These are phyloP conservation scores for Sylvicapra grimmia DNA, from an alignment of 2,113 vertebrate species.

Conservation along the genomic window DNA sequence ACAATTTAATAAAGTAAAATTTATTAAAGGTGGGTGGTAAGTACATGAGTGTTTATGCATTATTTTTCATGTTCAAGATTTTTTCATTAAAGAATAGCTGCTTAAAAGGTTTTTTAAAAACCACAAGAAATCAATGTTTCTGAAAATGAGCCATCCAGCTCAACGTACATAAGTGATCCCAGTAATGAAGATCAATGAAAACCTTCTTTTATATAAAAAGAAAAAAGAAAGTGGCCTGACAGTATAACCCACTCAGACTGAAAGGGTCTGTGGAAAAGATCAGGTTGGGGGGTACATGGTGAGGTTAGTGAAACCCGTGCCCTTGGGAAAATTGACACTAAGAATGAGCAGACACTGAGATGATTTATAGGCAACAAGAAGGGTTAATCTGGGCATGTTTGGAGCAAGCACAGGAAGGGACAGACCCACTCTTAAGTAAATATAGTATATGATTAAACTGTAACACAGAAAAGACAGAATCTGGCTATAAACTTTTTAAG, in stretches of 20 bases:
- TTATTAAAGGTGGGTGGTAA: not conserved
- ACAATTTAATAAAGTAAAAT: not conserved
- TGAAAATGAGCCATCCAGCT: not conserved
- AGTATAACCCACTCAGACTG: not conserved
- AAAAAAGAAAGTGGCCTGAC: not conserved
- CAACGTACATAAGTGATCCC: not conserved
- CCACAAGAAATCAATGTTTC: not conserved
- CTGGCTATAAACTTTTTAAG: not conserved
- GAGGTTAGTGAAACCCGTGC: not conserved
- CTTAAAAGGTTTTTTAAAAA: not conserved
- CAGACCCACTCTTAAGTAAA: not conserved
- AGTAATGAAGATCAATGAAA: not conserved
- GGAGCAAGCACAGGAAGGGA: not conserved
- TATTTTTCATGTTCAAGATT: not conserved
- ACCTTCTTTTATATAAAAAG: not conserved
- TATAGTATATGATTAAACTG: not conserved
- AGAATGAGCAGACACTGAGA: not conserved
- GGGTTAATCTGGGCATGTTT: not conserved
- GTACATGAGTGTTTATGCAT: not conserved
- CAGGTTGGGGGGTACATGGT: not conserved
- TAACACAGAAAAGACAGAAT: not conserved
- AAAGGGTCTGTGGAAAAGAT: not conserved
- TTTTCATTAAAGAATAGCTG: not conserved
- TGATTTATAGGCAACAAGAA: not conserved
- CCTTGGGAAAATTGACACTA: not conserved